Conservation (phyloP, 1,140 invertebrate genomes). For the Zaprionus ornatus region DNA sequence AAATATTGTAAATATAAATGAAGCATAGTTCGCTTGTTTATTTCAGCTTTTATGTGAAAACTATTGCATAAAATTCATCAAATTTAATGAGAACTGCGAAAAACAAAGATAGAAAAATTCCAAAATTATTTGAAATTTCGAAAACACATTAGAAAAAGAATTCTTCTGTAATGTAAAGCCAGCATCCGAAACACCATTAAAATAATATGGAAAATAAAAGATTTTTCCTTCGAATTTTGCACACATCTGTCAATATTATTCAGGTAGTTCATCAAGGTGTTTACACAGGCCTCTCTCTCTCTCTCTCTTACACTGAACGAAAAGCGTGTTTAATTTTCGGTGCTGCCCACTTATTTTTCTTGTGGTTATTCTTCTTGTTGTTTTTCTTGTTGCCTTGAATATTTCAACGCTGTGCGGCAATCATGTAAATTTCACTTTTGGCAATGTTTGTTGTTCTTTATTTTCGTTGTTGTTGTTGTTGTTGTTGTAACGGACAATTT, state of each 20-base stretch:
- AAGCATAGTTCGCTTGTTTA: no score
- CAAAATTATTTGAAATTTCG: no score
- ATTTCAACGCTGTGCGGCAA: constrained; percentile 43
- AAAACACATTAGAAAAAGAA: no score
- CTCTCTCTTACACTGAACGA: not conserved
- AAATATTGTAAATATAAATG: no score
- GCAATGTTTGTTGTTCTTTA: constrained; percentile 6
- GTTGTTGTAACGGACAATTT: constrained; percentile 25
- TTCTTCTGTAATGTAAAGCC: no score
- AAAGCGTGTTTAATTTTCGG: constrained; percentile 22
- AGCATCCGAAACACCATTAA: not conserved
- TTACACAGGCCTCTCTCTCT: not conserved
- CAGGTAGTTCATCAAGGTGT: not conserved
- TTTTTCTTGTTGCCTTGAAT: constrained; percentile 26
- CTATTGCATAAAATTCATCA: no score
- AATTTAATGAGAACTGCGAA: no score
- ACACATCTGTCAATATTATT: not conserved
- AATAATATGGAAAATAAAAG: not conserved
- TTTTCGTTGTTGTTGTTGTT: not conserved
- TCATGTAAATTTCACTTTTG: constrained; percentile 44
- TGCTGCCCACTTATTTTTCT: not conserved
- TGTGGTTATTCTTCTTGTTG: not conserved
- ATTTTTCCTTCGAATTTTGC: not conserved
- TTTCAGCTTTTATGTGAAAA: no score
- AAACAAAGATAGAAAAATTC: no score